Evolutionary conservation across 1,140 invertebrate genomes (phyloP).

Genomic region (Nasonia vitripennis): DNA sequence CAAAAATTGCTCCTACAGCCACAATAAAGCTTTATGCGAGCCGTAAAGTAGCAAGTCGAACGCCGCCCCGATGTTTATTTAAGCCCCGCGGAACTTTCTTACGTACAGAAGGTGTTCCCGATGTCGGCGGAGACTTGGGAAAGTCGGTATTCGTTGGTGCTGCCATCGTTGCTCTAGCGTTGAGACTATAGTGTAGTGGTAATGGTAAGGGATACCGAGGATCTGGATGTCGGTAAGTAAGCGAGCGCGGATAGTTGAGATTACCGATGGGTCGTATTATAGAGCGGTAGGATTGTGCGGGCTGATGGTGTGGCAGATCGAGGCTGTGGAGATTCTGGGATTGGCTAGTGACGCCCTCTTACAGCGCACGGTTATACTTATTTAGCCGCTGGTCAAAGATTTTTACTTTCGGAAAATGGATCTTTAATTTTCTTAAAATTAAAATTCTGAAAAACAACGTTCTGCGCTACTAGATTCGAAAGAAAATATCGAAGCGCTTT

Average conservation of each 20-base stretch:
- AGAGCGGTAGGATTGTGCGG: neutral
- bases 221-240: neutral
- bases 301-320: neutral
- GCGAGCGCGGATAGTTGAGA: too few species aligned
- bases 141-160: neutral
- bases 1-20: constrained; percentile 67
- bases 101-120: neutral
- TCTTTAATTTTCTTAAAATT: too few species aligned
- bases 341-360: neutral
- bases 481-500: neutral
- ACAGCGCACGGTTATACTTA: too few species aligned
- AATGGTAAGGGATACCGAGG: too few species aligned
- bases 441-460: too few species aligned
- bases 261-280: too few species aligned
- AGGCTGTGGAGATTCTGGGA: neutral
- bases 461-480: neutral
- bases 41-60: constrained; percentile 64
- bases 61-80: constrained; percentile 64
- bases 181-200: too few species aligned
- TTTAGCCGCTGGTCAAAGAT: too few species aligned
- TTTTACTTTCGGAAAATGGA: too few species aligned
- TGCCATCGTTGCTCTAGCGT: neutral
- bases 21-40: constrained; percentile 67
- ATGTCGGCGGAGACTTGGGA: neutral
- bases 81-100: constrained; percentile 49